Percentiles rank a stretch among this genome's conserved stretches.
Conservation (phyloP, 2,797 vertebrate genomes). For the Rhinoraja longicauda region DNA sequence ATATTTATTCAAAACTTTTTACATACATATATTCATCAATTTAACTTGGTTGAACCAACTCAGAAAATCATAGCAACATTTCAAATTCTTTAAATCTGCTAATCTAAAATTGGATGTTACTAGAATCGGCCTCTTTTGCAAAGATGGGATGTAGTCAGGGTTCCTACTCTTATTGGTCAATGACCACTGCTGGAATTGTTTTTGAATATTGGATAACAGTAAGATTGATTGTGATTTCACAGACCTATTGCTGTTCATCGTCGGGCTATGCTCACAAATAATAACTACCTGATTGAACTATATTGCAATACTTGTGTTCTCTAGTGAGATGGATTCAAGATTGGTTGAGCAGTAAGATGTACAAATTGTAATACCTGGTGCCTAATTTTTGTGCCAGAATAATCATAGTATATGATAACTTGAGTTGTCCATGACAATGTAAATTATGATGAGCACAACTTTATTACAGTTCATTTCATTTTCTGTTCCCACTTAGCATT, state of each 20-base stretch:
- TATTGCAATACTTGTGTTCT: background rate
- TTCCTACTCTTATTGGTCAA: background rate
- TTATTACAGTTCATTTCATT: background rate
- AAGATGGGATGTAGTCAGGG: background rate
- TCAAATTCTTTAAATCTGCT: background rate
- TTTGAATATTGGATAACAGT: background rate
- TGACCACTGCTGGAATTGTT: background rate
- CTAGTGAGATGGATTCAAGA: background rate
- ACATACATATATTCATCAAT: background rate
- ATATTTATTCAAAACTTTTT: background rate
- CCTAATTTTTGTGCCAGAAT: background rate
- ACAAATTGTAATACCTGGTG: background rate
- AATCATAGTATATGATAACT: background rate
- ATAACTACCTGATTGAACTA: background rate
- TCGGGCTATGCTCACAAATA: background rate
- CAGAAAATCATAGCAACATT: background rate
- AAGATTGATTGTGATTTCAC: conserved; percentile 1
- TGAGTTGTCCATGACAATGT: background rate
- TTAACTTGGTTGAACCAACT: background rate
- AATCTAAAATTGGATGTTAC: background rate
- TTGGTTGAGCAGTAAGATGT: background rate
- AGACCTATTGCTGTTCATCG: background rate
- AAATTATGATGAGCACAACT: background rate
- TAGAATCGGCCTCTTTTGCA: background rate
- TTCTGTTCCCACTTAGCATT: background rate